phyloP scores from a whole-genome alignment of 92 coral and sea anemone genomes.

The Bergia puertoricense region DNA sequence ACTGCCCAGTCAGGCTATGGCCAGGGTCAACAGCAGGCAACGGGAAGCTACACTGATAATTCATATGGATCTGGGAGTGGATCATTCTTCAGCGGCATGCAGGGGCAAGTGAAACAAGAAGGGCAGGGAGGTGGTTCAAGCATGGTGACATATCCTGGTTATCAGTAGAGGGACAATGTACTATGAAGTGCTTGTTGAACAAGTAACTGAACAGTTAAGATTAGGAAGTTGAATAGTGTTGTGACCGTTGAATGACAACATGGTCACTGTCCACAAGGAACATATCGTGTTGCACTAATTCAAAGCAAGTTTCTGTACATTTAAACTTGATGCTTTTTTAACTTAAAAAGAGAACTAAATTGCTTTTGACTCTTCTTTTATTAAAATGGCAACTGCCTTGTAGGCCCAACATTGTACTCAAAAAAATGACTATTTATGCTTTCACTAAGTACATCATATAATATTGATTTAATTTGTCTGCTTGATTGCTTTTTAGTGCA shows the following conservation, averaged over 20 bases:
- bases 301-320: neutral
- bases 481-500: neutral
- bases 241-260: neutral
- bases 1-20: slow-evolving; percentile 46
- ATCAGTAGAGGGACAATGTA: slow-evolving; percentile 50
- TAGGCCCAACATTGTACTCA: too few species aligned
- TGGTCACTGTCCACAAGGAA: neutral
- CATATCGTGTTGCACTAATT: neutral
- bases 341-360: neutral
- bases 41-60: slow-evolving; percentile 51
- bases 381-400: neutral
- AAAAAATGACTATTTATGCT: neutral
- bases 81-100: slow-evolving; percentile 78
- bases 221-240: neutral
- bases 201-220: neutral
- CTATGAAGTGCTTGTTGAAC: neutral
- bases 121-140: slow-evolving; percentile 59
- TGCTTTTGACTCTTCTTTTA: slow-evolving; percentile 15
- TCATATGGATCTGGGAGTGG: slow-evolving; percentile 68
- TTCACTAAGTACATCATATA: too few species aligned
- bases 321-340: neutral
- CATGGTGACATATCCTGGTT: slow-evolving; percentile 83
- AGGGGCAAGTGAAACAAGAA: slow-evolving; percentile 75
- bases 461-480: neutral
- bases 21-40: slow-evolving; percentile 62